These are phyloP conservation scores for Parnassius orleans DNA, from an alignment of 2,888 invertebrate genomes.

Conservation along the genomic window DNA sequence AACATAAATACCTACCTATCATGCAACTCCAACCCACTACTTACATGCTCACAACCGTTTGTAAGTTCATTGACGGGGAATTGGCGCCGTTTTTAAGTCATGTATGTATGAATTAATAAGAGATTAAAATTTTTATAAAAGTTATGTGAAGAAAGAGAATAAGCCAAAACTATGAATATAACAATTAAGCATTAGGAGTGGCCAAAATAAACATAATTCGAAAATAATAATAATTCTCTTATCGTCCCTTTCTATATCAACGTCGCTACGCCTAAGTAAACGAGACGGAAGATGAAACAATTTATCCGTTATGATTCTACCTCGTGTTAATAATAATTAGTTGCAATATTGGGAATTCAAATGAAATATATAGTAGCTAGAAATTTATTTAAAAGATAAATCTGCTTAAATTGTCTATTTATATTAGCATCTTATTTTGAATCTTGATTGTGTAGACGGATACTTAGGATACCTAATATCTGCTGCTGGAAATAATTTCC, in stretches of 20 bases:
- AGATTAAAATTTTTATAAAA: slow-evolving; percentile 2
- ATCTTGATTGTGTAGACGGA: too few species aligned
- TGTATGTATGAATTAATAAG: slow-evolving; percentile 4
- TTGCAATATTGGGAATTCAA: not conserved
- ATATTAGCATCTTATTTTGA: too few species aligned
- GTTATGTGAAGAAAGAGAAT: not conserved
- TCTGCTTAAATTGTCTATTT: too few species aligned
- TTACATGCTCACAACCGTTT: slow-evolving; percentile 36
- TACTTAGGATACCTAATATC: too few species aligned
- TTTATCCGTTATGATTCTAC: slow-evolving; percentile 43
- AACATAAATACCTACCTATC: slow-evolving; percentile 22
- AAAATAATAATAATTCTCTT: slow-evolving; percentile 44
- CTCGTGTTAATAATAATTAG: slow-evolving; percentile 24
- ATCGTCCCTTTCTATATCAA: slow-evolving; percentile 39
- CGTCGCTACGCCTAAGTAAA: slow-evolving; percentile 37
- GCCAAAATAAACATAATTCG: slow-evolving; percentile 23
- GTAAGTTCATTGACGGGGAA: slow-evolving; percentile 53
- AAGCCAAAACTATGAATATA: slow-evolving; percentile 30
- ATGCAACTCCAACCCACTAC: slow-evolving; percentile 27
- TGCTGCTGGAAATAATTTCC: slow-evolving; percentile 46
- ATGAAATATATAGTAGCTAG: too few species aligned
- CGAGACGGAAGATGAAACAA: slow-evolving; percentile 46
- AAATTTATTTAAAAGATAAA: too few species aligned
- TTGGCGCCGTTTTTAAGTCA: slow-evolving; percentile 47
- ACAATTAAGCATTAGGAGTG: slow-evolving; percentile 10